These are phyloP conservation scores for Tokudaia muenninki DNA, from an alignment of 2,797 vertebrate genomes.

Conservation along the genomic window DNA sequence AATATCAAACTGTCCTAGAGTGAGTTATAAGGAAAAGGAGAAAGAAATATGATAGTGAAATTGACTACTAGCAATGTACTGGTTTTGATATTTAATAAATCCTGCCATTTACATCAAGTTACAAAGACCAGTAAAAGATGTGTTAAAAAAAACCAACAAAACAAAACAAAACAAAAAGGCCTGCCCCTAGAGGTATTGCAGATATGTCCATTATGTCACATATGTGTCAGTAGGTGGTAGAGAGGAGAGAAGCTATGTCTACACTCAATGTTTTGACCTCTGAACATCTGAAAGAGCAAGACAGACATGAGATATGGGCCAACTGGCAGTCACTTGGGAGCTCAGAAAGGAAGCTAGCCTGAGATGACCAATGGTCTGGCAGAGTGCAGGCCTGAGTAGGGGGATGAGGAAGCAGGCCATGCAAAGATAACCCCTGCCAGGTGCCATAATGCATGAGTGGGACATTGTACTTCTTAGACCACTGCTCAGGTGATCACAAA, in stretches of 20 bases:
- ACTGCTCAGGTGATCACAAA: background rate
- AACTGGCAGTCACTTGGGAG: too few species aligned
- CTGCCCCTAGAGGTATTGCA: too few species aligned
- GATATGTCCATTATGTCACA: too few species aligned
- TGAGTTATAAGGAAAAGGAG: background rate
- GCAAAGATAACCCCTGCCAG: background rate
- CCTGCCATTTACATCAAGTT: background rate
- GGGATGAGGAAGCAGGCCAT: background rate
- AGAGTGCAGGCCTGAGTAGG: background rate
- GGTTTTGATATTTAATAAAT: background rate
- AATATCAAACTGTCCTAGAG: constrained; percentile 5
- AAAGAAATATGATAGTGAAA: background rate
- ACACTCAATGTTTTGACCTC: too few species aligned
- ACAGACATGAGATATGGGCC: too few species aligned
- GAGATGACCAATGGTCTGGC: too few species aligned
- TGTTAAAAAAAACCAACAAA: too few species aligned
- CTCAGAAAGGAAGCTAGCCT: too few species aligned
- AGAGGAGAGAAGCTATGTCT: too few species aligned
- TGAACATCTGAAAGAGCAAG: too few species aligned
- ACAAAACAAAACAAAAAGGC: too few species aligned
- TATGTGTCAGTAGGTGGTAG: too few species aligned
- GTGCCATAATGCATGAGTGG: background rate
- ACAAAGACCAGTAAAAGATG: background rate
- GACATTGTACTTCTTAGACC: background rate
- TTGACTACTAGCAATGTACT: background rate